Conservation (phyloP, 2,888 invertebrate genomes). For the Melinopterus prodromus region DNA sequence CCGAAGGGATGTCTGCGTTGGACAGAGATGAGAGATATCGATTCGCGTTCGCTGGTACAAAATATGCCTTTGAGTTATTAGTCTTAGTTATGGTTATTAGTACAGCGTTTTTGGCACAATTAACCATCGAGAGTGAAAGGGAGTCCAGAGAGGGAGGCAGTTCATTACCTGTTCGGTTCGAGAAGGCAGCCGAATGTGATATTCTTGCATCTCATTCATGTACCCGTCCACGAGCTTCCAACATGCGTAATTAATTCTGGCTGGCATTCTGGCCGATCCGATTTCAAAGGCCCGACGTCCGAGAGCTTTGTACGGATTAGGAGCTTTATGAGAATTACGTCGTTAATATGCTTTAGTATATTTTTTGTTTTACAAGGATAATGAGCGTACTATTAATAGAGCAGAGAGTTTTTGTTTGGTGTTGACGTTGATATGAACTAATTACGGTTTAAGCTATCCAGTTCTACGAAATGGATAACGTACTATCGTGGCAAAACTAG, state of each 20-base stretch:
- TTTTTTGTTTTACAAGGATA: not conserved
- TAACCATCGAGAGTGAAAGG: constrained; percentile 35
- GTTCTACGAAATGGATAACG: no score
- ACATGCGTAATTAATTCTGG: constrained; percentile 20
- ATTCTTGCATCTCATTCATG: constrained; percentile 37
- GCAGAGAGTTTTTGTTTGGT: no score
- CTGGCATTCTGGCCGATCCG: constrained; percentile 13
- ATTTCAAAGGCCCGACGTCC: not conserved
- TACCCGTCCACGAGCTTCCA: not conserved
- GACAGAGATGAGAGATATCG: not conserved
- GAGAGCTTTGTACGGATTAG: not conserved
- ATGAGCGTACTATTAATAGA: not conserved
- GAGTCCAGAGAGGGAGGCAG: constrained; percentile 13
- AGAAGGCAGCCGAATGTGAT: constrained; percentile 34
- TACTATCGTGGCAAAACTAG: no score
- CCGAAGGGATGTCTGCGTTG: not conserved
- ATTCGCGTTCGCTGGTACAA: not conserved
- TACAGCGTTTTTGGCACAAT: constrained; percentile 44
- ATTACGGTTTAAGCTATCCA: no score
- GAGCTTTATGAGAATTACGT: not conserved
- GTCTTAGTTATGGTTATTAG: constrained; percentile 45
- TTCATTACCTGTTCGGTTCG: constrained; percentile 33
- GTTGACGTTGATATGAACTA: no score
- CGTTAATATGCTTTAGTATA: not conserved
- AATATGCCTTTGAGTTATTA: constrained; percentile 44